These are phyloP conservation scores for Sula dactylatra DNA, from an alignment of 2,113 vertebrate genomes.

Conservation along the genomic window DNA sequence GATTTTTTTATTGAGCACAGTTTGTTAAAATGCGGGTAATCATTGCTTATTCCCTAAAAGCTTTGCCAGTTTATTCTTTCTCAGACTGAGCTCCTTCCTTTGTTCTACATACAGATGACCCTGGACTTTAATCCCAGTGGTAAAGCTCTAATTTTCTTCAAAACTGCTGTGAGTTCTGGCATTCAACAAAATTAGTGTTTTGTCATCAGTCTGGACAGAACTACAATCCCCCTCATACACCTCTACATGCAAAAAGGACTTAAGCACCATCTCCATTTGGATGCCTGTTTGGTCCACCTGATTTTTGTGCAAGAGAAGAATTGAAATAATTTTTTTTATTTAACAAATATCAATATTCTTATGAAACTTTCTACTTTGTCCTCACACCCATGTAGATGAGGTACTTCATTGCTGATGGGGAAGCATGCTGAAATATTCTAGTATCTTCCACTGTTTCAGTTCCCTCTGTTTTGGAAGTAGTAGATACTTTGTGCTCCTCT, in stretches of 20 bases:
- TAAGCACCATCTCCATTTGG: not conserved
- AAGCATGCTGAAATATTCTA: not conserved
- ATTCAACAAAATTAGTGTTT: not conserved
- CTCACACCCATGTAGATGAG: not conserved
- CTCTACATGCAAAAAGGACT: not conserved
- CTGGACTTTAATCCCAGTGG: not conserved
- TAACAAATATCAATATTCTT: not conserved
- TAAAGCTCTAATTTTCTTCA: not conserved
- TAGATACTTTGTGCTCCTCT: not conserved
- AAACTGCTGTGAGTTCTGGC: not conserved
- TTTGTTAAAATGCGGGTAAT: not conserved
- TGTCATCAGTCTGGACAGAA: not conserved
- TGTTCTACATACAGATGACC: not conserved
- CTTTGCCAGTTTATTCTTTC: not conserved
- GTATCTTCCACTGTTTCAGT: not conserved
- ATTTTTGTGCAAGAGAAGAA: not conserved
- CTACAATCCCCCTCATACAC: not conserved
- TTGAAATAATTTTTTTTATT: not conserved
- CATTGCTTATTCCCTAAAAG: not conserved
- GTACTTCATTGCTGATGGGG: not conserved
- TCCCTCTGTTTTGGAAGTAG: not conserved
- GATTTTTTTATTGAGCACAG: not conserved
- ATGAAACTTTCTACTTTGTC: not conserved
- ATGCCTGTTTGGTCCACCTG: not conserved
- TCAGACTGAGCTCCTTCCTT: not conserved